Evolutionary conservation across 2,113 vertebrate genomes (phyloP), one percentile per base, ranked within the genome.

Genomic region (Paratilapia polleni): DNA sequence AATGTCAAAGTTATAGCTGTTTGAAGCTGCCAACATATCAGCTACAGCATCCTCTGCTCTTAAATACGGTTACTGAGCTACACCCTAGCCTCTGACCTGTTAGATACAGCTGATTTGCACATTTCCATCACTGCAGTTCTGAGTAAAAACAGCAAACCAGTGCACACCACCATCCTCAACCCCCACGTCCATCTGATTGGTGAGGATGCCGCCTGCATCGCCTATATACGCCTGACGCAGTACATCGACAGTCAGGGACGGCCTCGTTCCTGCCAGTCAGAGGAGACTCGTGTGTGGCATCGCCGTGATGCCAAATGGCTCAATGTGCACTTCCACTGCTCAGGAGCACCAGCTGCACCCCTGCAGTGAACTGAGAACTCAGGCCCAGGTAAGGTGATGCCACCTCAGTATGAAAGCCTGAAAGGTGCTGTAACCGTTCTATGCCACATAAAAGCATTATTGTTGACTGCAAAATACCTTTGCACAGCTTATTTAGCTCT

Each of bases 271-370:
- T 98, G 97, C 57, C 98, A 99, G 93, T 99, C 98, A 0, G 98
- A 99, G 91, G 98, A 99, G 95, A 99, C 98, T 0, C 97, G 98
- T 0, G 98, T 99, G 83, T 99, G 98, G 98, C 98, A 99, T 89
- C 98, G 98, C 91, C 97, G 98, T 1, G 98, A 99, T 0, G 95
- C 97, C 95, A 99, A 98, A 91, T 99, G 98, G 98, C 98, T 99
- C 92, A 99, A 99, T 1, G 98, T 99, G 89, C 98, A 99, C 95
- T 99, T 99, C 94, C 98, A 99, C 96, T 99, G 98, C 95, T 99
- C 98, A 62, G 98, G 98, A 91, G 98, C 98, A 41, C 98, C 98
- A 38, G 98, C 98, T 19, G 97, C 98, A 85, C 98, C 98, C 19
- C 97, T 99, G 95, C 98, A 99, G 97, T 99, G 98, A 99, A 92